Conservation (phyloP, 2,113 vertebrate genomes). For the Stictonetta naevosa region DNA sequence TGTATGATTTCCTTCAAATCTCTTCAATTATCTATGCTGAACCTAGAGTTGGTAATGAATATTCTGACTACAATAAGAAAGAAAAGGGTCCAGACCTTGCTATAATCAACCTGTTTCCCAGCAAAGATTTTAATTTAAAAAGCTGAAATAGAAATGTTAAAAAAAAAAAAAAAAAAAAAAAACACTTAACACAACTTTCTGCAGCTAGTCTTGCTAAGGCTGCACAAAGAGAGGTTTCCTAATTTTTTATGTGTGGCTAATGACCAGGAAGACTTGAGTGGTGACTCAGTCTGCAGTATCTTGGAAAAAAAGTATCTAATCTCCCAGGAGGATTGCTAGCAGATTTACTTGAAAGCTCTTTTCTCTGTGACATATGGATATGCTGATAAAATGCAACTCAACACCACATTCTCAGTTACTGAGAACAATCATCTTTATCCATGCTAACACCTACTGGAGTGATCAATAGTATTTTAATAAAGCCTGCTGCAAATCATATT, state of each 20-base stretch:
- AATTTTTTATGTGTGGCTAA: neutral
- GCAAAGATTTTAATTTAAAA: neutral
- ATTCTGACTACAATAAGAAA: neutral
- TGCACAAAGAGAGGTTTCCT: neutral
- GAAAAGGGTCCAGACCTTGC: neutral
- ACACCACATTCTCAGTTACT: neutral
- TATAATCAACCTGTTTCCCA: neutral
- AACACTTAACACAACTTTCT: neutral
- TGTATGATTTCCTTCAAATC: fast-evolving
- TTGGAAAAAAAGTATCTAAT: neutral
- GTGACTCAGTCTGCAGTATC: neutral
- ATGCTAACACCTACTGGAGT: conserved; percentile 1
- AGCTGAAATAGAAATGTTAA: too few species aligned
- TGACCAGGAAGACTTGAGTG: neutral
- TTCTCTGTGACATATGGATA: neutral
- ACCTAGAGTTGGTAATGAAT: neutral
- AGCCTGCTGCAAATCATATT: neutral
- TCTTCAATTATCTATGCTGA: neutral
- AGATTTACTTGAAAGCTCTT: conserved; percentile 14
- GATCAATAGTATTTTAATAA: conserved; percentile 49
- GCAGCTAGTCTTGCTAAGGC: neutral
- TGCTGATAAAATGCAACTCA: conserved; percentile 24
- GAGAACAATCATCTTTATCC: conserved; percentile 22
- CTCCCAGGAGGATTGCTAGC: neutral
- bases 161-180: too few species aligned